Conservation (phyloP, 1,140 invertebrate species). For the Drosophila kanapiae region DNA sequence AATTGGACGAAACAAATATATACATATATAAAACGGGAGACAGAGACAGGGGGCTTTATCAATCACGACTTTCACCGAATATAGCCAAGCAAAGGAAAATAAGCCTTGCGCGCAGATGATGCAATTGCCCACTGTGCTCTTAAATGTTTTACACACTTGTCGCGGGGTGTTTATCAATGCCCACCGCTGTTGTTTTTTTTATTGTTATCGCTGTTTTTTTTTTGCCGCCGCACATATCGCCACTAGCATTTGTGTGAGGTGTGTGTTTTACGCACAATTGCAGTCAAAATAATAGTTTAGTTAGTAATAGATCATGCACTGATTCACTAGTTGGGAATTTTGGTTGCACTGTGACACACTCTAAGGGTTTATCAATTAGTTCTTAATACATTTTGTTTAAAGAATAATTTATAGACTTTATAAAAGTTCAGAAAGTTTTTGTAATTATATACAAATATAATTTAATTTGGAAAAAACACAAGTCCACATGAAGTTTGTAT, state of each 20-base stretch:
- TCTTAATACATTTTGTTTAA: too few relatives aligned
- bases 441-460: too few relatives aligned
- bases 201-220: slow-evolving; percentile 12
- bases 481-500: too few relatives aligned
- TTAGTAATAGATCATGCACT: neutral
- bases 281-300: slow-evolving; percentile 9
- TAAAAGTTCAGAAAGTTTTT: neutral
- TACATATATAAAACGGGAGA: slow-evolving; percentile 1
- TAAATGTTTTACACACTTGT: slow-evolving; percentile 54
- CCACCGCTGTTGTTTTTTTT: slow-evolving; percentile 34
- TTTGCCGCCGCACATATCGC: slow-evolving; percentile 26
- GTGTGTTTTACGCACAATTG: slow-evolving; percentile 26
- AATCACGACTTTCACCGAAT: slow-evolving; percentile 56
- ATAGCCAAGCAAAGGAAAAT: slow-evolving; percentile 18
- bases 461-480: too few relatives aligned
- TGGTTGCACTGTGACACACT: too few relatives aligned
- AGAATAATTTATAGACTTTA: too few relatives aligned
- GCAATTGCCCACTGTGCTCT: slow-evolving; percentile 52
- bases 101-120: slow-evolving; percentile 17
- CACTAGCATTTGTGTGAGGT: neutral
- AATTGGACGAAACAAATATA: slow-evolving; percentile 19
- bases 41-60: slow-evolving; percentile 32
- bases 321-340: slow-evolving; percentile 2
- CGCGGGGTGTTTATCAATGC: slow-evolving; percentile 45
- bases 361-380: too few relatives aligned